Conservation (phyloP, 1,140 invertebrate species). For the Aphis craccivora region DNA sequence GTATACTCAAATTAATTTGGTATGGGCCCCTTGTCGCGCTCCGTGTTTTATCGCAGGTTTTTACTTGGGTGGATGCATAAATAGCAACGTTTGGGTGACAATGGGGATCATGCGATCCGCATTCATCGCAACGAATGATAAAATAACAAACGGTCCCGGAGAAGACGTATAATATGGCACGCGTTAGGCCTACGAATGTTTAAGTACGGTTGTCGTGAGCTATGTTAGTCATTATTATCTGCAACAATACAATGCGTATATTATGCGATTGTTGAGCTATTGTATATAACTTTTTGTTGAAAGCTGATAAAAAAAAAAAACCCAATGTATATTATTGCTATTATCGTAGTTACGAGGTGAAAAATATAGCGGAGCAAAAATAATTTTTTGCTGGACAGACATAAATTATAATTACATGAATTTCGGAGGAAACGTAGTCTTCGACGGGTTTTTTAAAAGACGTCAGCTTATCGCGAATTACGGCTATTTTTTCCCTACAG, state of each 20-base stretch:
- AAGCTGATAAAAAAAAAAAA: neutral
- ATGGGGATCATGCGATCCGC: too few relatives aligned
- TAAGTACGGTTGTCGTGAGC: too few relatives aligned
- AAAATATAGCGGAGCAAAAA: neutral
- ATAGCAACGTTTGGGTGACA: neutral
- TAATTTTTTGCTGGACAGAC: neutral
- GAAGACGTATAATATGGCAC: too few relatives aligned
- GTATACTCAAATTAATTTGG: neutral
- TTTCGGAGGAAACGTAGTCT: neutral
- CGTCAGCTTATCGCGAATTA: neutral
- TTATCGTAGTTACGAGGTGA: too few relatives aligned
- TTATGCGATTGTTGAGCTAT: neutral
- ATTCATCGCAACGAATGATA: too few relatives aligned
- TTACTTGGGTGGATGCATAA: neutral
- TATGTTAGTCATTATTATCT: too few relatives aligned
- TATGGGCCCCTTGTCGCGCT: neutral
- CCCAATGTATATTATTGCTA: neutral
- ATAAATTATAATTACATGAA: neutral
- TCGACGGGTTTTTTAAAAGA: neutral
- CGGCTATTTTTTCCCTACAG: neutral
- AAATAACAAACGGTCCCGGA: too few relatives aligned
- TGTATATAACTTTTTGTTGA: neutral
- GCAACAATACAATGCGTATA: too few relatives aligned
- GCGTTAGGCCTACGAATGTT: too few relatives aligned
- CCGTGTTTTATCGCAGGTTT: neutral